phyloP scores from a whole-genome alignment of 2,113 vertebrate genomes.

The Azemiops feae region DNA sequence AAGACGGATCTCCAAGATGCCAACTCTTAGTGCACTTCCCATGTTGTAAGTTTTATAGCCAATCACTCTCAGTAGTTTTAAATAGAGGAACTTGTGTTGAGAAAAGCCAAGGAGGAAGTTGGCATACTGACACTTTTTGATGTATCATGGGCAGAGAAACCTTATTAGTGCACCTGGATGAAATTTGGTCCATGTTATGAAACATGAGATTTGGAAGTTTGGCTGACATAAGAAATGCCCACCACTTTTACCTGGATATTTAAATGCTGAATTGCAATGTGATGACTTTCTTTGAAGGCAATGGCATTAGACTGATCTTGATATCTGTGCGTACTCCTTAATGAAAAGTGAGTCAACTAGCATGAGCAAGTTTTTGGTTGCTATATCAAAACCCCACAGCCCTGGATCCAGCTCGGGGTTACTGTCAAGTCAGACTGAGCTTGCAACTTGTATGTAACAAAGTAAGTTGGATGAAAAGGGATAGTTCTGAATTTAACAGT shows the following conservation, averaged over 20 bases:
- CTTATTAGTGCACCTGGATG: not conserved
- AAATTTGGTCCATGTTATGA: not conserved
- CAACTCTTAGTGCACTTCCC: not conserved
- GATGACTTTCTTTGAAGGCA: not conserved
- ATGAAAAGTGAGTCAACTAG: not conserved
- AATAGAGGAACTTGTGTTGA: not conserved
- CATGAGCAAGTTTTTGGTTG: not conserved
- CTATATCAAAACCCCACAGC: not conserved
- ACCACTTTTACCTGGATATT: not conserved
- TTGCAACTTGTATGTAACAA: not conserved
- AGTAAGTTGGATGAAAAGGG: not conserved
- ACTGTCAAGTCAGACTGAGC: not conserved
- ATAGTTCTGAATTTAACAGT: not conserved
- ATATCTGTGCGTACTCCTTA: not conserved
- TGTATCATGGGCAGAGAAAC: not conserved
- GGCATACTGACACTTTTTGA: not conserved
- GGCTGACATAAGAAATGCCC: not conserved
- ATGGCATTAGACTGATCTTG: not conserved
- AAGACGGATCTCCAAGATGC: not conserved
- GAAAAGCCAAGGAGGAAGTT: not conserved
- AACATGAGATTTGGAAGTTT: not conserved
- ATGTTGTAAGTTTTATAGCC: not conserved
- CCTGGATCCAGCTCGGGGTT: not conserved
- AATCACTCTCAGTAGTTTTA: not conserved
- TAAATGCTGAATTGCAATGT: not conserved